Evolutionary conservation across 2,888 invertebrate species (phyloP).

Genomic region (Sepioteuthis lessoniana): DNA sequence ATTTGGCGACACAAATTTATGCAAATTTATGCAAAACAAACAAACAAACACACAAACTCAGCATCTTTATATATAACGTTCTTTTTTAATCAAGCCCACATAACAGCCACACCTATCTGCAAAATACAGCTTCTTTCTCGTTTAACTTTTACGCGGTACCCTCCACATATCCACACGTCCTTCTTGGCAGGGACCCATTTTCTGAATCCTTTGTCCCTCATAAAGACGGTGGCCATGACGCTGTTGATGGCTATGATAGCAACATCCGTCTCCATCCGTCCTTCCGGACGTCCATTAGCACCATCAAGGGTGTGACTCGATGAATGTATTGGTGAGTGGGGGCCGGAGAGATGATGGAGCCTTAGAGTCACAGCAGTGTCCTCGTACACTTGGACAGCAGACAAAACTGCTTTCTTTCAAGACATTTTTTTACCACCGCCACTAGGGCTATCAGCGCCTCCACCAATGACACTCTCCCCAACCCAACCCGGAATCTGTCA

Average conservation of each 20-base stretch:
- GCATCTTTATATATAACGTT: too few relatives aligned
- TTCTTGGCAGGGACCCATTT: not conserved
- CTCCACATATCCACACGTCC: not conserved
- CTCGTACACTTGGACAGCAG: conserved; percentile 20
- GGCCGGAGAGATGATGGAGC: not conserved
- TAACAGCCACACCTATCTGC: not conserved
- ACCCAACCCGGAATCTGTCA: not conserved
- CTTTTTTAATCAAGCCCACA: too few relatives aligned
- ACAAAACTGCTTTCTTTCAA: conserved; percentile 10
- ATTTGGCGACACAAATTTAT: too few relatives aligned
- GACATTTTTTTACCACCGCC: not conserved
- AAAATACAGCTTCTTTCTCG: not conserved
- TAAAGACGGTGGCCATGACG: not conserved
- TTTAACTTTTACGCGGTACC: not conserved
- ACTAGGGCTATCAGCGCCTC: not conserved
- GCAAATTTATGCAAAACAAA: too few relatives aligned
- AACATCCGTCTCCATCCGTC: conserved; percentile 33
- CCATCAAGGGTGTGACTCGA: not conserved
- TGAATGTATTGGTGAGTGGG: not conserved
- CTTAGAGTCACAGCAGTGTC: not conserved
- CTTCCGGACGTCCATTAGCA: not conserved
- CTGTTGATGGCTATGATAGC: not conserved
- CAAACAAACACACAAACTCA: too few relatives aligned
- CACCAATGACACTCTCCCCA: not conserved
- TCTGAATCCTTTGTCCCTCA: not conserved